Percentiles rank a stretch among this genome's conserved stretches.
Evolutionary conservation across 2,888 invertebrate species (phyloP).

Genomic region (Eremobia ochroleuca): DNA sequence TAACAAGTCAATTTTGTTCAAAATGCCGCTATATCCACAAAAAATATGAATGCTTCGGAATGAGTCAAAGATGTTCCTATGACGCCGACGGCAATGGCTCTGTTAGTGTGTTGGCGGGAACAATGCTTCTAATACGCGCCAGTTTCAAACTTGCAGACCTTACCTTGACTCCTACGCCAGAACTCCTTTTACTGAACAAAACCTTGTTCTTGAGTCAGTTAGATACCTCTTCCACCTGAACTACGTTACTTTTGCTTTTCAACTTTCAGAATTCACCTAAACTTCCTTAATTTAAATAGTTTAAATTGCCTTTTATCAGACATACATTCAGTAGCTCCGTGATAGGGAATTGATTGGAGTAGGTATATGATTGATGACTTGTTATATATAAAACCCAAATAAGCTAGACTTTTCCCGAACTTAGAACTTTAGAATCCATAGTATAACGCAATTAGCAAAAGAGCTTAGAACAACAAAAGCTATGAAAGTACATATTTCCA

Average conservation of each 20-base stretch:
- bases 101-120: slow-evolving; percentile 87
- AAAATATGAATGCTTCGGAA: slow-evolving; percentile 70
- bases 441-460: background rate
- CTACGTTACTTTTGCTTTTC: slow-evolving; percentile 54
- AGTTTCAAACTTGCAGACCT: slow-evolving; percentile 87
- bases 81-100: slow-evolving; percentile 75
- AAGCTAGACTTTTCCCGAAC: background rate
- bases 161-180: slow-evolving; percentile 90
- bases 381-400: background rate
- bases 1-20: slow-evolving; percentile 70
- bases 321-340: background rate
- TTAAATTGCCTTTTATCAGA: background rate
- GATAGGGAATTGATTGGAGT: background rate
- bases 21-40: slow-evolving; percentile 70
- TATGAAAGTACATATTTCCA: background rate
- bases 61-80: slow-evolving; percentile 75
- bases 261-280: slow-evolving; percentile 17
- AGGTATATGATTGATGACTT: background rate
- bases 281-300: background rate
- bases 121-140: slow-evolving; percentile 84
- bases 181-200: slow-evolving; percentile 84
- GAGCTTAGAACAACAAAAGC: background rate
- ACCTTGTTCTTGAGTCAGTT: slow-evolving; percentile 77
- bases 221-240: slow-evolving; percentile 63
- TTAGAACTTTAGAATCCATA: background rate